Conservation (phyloP, 2,888 invertebrate genomes). For the Agrilus biguttatus region DNA sequence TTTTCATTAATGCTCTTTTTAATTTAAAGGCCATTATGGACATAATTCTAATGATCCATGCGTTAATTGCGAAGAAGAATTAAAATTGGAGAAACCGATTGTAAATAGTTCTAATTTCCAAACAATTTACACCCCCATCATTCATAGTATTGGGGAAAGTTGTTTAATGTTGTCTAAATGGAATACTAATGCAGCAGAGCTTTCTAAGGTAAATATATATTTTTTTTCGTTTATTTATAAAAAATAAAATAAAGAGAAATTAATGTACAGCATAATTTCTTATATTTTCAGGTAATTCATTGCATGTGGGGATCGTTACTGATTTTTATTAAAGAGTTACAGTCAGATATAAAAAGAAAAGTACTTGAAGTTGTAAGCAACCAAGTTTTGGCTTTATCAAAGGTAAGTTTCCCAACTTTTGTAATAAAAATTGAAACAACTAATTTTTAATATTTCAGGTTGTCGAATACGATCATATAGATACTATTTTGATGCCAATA, state of each 20-base stretch:
- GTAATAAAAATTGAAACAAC: no score
- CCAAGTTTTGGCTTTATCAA: constrained; percentile 7
- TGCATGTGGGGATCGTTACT: constrained; percentile 11
- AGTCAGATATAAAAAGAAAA: background rate
- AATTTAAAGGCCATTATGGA: constrained; percentile 14
- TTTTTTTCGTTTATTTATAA: background rate
- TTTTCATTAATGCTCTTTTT: no score
- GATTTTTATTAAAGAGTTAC: constrained; percentile 5
- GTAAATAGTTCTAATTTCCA: constrained; percentile 16
- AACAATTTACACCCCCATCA: constrained; percentile 12
- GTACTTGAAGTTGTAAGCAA: background rate
- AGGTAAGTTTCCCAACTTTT: constrained; percentile 1
- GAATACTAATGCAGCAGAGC: constrained; percentile 6
- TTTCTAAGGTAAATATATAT: background rate
- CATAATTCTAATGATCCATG: constrained; percentile 14
- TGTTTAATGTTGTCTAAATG: constrained; percentile 14
- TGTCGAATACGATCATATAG: no score
- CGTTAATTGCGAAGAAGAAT: constrained; percentile 6
- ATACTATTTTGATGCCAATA: no score
- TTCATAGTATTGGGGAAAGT: constrained; percentile 18
- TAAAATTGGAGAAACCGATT: constrained; percentile 14
- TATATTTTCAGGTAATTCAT: background rate
- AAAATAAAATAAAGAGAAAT: background rate
- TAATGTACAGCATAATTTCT: background rate
- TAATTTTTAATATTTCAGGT: no score